A percentile compares a stretch with the other conserved stretches of the same genome.
Conservation (phyloP, 2,797 vertebrate species). For the Lepus townsendii region DNA sequence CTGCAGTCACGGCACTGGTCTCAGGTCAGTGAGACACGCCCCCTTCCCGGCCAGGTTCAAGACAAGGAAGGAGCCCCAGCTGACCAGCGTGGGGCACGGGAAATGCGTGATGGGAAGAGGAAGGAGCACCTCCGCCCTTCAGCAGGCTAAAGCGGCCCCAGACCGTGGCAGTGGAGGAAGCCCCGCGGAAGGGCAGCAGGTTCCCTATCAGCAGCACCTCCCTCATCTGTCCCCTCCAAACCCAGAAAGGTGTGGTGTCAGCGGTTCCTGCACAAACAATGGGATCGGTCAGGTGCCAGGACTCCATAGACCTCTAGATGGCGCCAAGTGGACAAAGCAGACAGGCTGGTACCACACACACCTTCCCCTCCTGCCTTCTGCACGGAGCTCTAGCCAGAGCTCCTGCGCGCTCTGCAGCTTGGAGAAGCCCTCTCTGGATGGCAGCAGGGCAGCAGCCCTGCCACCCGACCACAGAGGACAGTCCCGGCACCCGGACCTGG, state of each 20-base stretch:
- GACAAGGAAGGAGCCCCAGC: background rate
- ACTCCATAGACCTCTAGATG: constrained; percentile 51
- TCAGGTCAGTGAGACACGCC: background rate
- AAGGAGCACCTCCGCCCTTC: constrained; percentile 66
- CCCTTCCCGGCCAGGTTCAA: background rate
- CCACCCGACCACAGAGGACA: too few relatives aligned
- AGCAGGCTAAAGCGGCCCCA: background rate
- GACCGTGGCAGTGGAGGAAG: background rate
- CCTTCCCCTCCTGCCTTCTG: background rate
- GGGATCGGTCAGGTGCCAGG: constrained; percentile 9
- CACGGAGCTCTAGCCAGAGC: too few relatives aligned
- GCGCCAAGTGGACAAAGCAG: constrained; percentile 67
- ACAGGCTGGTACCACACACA: background rate
- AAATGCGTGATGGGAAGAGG: constrained; percentile 69
- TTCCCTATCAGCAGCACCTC: constrained; percentile 2
- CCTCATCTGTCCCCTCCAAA: background rate
- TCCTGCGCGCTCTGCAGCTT: too few relatives aligned
- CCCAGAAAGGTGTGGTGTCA: constrained; percentile 59
- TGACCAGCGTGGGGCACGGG: background rate
- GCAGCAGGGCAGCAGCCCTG: too few relatives aligned
- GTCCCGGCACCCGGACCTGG: background rate
- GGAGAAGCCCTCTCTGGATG: too few relatives aligned
- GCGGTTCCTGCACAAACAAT: constrained; percentile 74
- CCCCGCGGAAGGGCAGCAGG: background rate
- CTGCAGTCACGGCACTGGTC: background rate